Percentiles rank a stretch among this genome's conserved stretches.
phyloP scores from a whole-genome alignment of 2,888 invertebrate species.

The Epiblema foenella region DNA sequence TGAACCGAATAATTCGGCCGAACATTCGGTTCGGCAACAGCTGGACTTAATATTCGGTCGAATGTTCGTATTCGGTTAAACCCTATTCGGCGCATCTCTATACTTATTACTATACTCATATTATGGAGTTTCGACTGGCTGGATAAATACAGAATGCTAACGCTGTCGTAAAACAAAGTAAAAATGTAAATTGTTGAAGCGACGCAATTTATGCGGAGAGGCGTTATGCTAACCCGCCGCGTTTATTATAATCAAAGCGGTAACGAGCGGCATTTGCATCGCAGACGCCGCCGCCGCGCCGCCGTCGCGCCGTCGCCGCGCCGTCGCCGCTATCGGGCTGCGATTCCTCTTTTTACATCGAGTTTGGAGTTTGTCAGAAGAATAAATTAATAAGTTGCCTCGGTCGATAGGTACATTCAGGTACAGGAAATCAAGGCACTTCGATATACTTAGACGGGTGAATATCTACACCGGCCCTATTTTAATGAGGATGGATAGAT shows the following conservation, averaged over 20 bases:
- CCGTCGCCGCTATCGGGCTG: background rate
- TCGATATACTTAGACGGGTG: no score
- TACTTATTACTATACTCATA: no score
- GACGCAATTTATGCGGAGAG: constrained; percentile 36
- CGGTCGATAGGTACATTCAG: background rate
- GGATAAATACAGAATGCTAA: background rate
- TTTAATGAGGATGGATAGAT: no score
- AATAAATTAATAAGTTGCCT: constrained; percentile 1
- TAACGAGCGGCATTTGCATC: constrained; percentile 54
- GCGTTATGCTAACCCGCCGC: constrained; percentile 48
- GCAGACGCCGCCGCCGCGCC: constrained; percentile 45
- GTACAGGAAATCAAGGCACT: no score
- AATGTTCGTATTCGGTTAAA: no score
- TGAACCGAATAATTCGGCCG: no score
- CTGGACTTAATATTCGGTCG: no score
- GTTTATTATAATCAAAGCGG: constrained; percentile 66
- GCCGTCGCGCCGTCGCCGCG: background rate
- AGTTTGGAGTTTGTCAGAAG: constrained; percentile 5
- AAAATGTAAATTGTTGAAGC: constrained; percentile 22
- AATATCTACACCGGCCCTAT: background rate
- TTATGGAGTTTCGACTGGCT: no score
- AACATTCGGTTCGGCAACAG: no score
- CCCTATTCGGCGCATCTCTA: no score
- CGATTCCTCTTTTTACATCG: background rate
- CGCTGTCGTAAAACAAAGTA: constrained; percentile 5